phyloP scores from a whole-genome alignment of 2,113 vertebrate species.

The Fregata magnificens region DNA sequence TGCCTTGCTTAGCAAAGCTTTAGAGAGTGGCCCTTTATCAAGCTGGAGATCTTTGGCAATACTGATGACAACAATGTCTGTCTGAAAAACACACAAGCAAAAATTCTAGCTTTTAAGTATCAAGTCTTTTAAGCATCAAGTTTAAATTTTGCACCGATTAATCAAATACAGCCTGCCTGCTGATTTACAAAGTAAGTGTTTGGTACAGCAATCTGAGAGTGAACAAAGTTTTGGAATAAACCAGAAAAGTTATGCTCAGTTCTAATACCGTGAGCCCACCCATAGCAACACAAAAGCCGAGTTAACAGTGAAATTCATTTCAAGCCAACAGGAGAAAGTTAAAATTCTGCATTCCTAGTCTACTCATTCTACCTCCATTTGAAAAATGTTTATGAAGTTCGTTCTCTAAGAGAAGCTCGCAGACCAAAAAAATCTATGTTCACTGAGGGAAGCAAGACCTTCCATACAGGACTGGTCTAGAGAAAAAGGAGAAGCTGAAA shows the following conservation, averaged over 20 bases:
- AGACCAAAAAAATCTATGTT: background rate
- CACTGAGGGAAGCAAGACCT: background rate
- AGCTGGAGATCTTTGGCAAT: constrained; percentile 72
- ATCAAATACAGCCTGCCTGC: background rate
- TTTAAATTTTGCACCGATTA: background rate
- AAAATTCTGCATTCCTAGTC: background rate
- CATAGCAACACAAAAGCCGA: background rate
- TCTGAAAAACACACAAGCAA: constrained; percentile 69
- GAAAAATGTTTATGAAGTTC: background rate
- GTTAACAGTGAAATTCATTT: background rate
- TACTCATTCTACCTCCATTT: background rate
- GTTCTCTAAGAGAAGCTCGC: fast-evolving
- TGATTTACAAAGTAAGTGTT: background rate
- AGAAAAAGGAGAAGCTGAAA: background rate
- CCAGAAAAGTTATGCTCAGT: background rate
- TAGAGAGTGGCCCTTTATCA: constrained; percentile 70
- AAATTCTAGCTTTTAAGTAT: background rate
- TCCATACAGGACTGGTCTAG: background rate
- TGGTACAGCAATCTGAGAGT: background rate
- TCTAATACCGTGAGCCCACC: background rate
- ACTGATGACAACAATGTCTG: constrained; percentile 78
- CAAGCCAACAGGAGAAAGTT: background rate
- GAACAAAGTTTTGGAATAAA: background rate
- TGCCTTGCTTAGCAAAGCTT: constrained; percentile 75
- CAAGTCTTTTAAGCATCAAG: background rate